phyloP scores from a whole-genome alignment of 2,888 invertebrate species.

The Dryomyza anilis region DNA sequence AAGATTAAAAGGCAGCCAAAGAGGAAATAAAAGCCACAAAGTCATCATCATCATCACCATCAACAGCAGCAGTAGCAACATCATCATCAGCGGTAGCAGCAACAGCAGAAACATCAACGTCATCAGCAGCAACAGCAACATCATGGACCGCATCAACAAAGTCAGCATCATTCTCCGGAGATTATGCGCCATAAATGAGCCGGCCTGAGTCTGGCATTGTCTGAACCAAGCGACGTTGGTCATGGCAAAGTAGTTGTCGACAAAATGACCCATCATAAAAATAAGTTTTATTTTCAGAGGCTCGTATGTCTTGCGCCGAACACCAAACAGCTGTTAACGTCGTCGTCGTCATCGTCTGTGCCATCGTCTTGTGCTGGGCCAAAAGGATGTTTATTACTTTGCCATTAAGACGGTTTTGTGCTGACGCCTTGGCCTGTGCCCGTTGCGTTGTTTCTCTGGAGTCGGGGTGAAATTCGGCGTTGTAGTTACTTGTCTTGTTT shows the following conservation, averaged over 20 bases:
- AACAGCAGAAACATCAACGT: not conserved
- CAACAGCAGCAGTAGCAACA: not conserved
- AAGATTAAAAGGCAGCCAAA: constrained; percentile 20
- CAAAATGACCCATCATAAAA: constrained; percentile 20
- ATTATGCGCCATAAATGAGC: constrained; percentile 21
- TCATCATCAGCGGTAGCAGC: not conserved
- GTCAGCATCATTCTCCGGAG: constrained; percentile 7
- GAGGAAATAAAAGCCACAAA: constrained; percentile 18
- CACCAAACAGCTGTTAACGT: not conserved
- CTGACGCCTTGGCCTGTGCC: not conserved
- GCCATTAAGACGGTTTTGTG: not conserved
- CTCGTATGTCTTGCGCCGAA: constrained; percentile 8
- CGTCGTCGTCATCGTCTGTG: not conserved
- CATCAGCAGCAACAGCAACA: not conserved
- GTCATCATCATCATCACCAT: constrained; percentile 12
- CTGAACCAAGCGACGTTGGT: not conserved
- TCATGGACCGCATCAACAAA: not conserved
- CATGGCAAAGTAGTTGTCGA: not conserved
- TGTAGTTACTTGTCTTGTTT: not conserved
- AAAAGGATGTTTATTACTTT: constrained; percentile 19
- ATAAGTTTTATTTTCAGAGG: constrained; percentile 17
- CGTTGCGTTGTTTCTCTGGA: not conserved
- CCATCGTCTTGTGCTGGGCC: not conserved
- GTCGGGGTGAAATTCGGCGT: not conserved
- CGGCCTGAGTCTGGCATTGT: not conserved